A percentile compares a stretch with the other conserved stretches of the same genome.
These are phyloP conservation scores for Meghimatium bilineatum DNA, from an alignment of 2,888 invertebrate genomes.

Conservation along the genomic window DNA sequence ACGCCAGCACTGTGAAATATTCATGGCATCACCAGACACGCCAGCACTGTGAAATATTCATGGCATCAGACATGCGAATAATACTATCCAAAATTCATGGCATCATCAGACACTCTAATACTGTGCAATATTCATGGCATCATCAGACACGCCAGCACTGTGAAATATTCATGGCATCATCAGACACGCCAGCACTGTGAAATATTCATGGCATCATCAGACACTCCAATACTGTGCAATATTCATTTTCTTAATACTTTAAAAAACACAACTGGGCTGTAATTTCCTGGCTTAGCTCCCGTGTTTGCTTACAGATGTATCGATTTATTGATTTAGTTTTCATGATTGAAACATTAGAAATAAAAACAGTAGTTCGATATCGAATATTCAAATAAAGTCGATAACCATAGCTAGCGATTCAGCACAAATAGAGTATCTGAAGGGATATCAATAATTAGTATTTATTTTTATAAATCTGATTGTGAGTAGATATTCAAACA, in stretches of 20 bases:
- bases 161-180: no score
- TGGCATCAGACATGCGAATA: no score
- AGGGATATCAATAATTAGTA: not conserved
- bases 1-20: no score
- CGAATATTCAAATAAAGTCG: not conserved
- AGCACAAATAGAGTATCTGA: not conserved
- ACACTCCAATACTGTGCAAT: not conserved
- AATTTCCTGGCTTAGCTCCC: not conserved
- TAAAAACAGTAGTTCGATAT: not conserved
- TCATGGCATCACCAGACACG: no score
- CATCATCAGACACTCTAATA: no score
- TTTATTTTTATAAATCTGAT: not conserved
- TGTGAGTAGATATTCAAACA: not conserved
- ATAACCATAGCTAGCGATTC: not conserved
- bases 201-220: no score
- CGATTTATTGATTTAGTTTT: not conserved
- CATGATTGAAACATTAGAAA: not conserved
- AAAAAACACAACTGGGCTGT: not conserved
- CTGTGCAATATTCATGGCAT: no score
- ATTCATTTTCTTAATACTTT: not conserved
- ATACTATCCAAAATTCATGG: no score
- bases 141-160: no score
- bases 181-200: no score
- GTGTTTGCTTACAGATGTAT: not conserved
- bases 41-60: no score